Evolutionary conservation across 92 coral and sea anemone genomes (phyloP).

Genomic region (Hydrozoanthus gracilis): DNA sequence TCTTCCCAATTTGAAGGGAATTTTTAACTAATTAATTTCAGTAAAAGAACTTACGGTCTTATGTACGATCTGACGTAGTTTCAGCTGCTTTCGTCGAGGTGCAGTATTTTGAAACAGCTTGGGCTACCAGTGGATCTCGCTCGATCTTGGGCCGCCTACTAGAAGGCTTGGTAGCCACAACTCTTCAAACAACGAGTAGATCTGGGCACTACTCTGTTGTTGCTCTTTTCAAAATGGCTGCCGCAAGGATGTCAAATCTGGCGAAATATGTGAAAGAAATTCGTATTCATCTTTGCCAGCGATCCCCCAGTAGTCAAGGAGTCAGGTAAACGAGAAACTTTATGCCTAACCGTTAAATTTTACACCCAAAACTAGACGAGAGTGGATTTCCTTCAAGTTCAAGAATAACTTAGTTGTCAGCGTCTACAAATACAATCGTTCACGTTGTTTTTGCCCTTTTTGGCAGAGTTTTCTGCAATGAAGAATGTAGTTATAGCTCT

Average conservation of each 20-base stretch:
- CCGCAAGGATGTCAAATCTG: slow-evolving; percentile 79
- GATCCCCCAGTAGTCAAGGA: slow-evolving; percentile 94
- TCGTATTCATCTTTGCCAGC: slow-evolving; percentile 96
- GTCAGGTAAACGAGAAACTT: slow-evolving; percentile 69
- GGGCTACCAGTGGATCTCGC: background rate
- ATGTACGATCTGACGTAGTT: too few relatives aligned
- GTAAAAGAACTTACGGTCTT: too few relatives aligned
- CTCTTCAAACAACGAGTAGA: background rate
- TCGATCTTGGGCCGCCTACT: background rate
- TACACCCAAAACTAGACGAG: background rate
- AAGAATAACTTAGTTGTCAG: too few relatives aligned
- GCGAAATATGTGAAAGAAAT: slow-evolving; percentile 89
- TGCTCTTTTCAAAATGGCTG: slow-evolving; percentile 77
- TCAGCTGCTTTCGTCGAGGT: too few relatives aligned
- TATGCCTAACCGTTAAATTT: background rate
- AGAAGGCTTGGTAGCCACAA: slow-evolving; percentile 12
- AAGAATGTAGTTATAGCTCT: too few relatives aligned
- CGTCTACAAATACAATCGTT: too few relatives aligned
- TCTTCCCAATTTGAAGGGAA: too few relatives aligned
- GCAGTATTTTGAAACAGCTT: too few relatives aligned
- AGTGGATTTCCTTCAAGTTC: too few relatives aligned
- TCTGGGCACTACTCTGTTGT: slow-evolving; percentile 5
- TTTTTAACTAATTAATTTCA: too few relatives aligned
- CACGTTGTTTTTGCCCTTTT: too few relatives aligned
- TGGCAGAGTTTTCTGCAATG: too few relatives aligned